Evolutionary conservation across 2,797 vertebrate genomes (phyloP).

Genomic region (Anguilla anguilla): DNA sequence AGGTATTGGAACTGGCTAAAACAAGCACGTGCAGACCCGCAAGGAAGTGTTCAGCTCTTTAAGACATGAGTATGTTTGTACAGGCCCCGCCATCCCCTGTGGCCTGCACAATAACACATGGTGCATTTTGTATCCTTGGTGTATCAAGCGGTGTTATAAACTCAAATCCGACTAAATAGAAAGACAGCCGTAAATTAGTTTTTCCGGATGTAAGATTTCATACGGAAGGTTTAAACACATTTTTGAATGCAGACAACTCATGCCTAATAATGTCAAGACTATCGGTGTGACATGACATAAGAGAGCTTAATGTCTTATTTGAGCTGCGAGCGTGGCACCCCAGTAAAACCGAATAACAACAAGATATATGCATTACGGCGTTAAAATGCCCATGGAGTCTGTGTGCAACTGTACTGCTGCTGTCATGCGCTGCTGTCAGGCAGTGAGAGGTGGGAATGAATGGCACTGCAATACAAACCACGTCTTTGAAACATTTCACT

Average conservation of each 20-base stretch:
- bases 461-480: background rate
- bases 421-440: background rate
- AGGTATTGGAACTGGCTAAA: background rate
- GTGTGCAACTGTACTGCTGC: background rate
- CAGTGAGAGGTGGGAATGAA: background rate
- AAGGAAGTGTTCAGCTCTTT: background rate
- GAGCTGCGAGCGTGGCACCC: background rate
- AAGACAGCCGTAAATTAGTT: background rate
- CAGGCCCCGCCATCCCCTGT: background rate
- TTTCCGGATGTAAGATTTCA: slow-evolving; percentile 6
- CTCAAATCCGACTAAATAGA: background rate
- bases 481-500: background rate
- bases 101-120: background rate
- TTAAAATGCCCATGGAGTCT: background rate
- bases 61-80: background rate
- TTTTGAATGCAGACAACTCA: background rate
- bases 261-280: background rate
- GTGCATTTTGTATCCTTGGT: background rate
- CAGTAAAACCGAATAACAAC: background rate
- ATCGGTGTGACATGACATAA: background rate
- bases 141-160: background rate
- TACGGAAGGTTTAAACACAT: slow-evolving; percentile 1
- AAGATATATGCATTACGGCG: background rate
- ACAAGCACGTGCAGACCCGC: background rate
- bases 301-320: background rate